Base-by-base conservation (phyloP, 2,113 vertebrate genomes). In the Perccottus glenii region DNA sequence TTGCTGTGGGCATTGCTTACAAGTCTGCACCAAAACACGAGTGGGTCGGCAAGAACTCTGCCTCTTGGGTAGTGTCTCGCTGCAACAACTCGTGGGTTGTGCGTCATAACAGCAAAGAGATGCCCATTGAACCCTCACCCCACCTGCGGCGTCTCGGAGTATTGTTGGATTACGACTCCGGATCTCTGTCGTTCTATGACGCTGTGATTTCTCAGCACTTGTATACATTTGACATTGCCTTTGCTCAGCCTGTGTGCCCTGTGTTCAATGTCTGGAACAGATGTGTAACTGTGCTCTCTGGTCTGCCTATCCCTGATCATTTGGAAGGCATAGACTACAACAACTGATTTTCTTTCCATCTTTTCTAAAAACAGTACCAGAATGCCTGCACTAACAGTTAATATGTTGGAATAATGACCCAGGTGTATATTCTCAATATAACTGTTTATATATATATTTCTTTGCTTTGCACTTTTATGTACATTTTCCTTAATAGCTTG, bases 201-300 rank as follows among this genome's bases (percentile, higher is more conserved):
- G 97, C 95, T 14, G 95, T 97, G 76, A 94, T 94, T 89, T 95
- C 96, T 32, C 93, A 96, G 84, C 96, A 98, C 85, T 94, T 99
- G 82, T 92, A 98, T 80, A 98, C 96, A 1, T 99, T 97, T 63
- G 95, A 98, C 85, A 92, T 99, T 68, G 86, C 93, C 0, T 98
- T 99, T 78, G 90, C 94, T 12, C 96, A 99, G 88, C 97, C 98
- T 0, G 95, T 99, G 65, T 99, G 96, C 74, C 96, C 98, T 5
- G 97, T 98, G 0, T 98, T 99, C 80, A 99, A 96, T 1, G 94
- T 99, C 80, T 99, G 98, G 98, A 99, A 99, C 87, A 95, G 96
- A 80, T 96, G 96, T 83, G 85, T 99, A 84, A 99, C 96, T 46
- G 92, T 98, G 84, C 95, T 99, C 86, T 98, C 95, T 0, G 98